Conservation (phyloP, 2,797 vertebrate species). For the Hypotaenidia philippensis region DNA sequence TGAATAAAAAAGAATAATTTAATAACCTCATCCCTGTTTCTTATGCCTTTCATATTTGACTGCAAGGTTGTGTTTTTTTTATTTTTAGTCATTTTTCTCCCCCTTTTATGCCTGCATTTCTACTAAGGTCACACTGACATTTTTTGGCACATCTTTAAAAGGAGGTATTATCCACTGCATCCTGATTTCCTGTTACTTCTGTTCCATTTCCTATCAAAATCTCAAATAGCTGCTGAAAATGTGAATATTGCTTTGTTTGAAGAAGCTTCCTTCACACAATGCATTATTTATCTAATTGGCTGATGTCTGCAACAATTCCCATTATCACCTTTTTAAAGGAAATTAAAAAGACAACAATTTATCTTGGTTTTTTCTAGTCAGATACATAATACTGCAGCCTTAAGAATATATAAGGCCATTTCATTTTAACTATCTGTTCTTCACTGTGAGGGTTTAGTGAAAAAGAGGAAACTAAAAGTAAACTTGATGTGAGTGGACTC, state of each 20-base stretch:
- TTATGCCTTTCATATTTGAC: background rate
- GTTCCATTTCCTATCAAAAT: conserved; percentile 10
- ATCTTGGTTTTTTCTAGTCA: background rate
- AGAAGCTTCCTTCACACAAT: background rate
- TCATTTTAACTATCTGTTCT: background rate
- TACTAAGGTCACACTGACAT: background rate
- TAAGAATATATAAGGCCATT: background rate
- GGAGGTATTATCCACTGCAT: background rate
- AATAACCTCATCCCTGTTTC: background rate
- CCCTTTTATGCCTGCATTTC: background rate
- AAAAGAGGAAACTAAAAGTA: background rate
- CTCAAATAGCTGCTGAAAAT: conserved; percentile 7
- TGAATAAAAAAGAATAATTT: background rate
- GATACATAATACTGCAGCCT: background rate
- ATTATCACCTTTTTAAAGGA: conserved; percentile 5
- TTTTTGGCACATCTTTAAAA: conserved; percentile 7
- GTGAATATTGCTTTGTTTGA: conserved; percentile 13
- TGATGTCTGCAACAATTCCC: background rate
- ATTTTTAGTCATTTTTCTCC: background rate
- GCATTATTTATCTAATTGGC: conserved; percentile 12
- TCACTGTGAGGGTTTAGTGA: background rate
- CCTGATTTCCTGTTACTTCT: conserved; percentile 3
- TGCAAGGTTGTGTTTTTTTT: background rate
- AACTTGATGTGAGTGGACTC: background rate
- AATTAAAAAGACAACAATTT: background rate